Evolutionary conservation across 2,113 vertebrate species (phyloP), one percentile per base, ranked within the genome.

Genomic region (Anguilla japonica): DNA sequence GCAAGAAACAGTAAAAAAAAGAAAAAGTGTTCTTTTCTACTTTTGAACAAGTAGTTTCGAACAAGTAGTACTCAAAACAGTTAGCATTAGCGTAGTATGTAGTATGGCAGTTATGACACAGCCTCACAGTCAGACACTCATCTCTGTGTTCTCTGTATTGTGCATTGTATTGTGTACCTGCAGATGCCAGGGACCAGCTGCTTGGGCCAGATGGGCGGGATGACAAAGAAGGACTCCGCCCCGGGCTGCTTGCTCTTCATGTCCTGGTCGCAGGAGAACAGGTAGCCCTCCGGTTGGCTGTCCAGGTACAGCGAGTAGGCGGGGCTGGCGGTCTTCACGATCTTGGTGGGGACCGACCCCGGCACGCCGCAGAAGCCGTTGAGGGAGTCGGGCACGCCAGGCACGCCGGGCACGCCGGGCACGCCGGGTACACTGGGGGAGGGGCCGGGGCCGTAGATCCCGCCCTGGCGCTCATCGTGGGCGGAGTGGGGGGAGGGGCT

Each of bases 141-240:
- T 53, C 50, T 53, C 11, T 53, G 13, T 53, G 13, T 53, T 53
- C 50, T 53, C 9, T 53, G 50, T 53, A 14, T 53, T 53, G 50
- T 53, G 11, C 50, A 14, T 14, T 53, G 50, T 53, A 53, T 53
- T 53, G 50, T 53, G 7, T 89, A 99, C 98, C 97, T 99, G 98
- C 97, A 99, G 92, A 98, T 96, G 2, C 97, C 95, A 0, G 97
- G 96, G 82, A 99, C 96, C 92, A 98, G 91, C 43, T 97, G 97
- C 91, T 99, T 99, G 87, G 97, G 92, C 98, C 98, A 99, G 41
- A 97, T 95, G 0, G 95, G 96, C 0, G 98, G 97, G 83, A 99
- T 97, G 82, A 99, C 96, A 87, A 98, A 92, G 93, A 97, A 97
- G 16, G 97, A 95, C 87, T 99, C 98, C 0, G 96, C 91, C 0